A percentile compares a stretch with the other conserved stretches of the same genome.
phyloP scores from a whole-genome alignment of 2,113 vertebrate genomes.

The Myiozetetes cayanensis region DNA sequence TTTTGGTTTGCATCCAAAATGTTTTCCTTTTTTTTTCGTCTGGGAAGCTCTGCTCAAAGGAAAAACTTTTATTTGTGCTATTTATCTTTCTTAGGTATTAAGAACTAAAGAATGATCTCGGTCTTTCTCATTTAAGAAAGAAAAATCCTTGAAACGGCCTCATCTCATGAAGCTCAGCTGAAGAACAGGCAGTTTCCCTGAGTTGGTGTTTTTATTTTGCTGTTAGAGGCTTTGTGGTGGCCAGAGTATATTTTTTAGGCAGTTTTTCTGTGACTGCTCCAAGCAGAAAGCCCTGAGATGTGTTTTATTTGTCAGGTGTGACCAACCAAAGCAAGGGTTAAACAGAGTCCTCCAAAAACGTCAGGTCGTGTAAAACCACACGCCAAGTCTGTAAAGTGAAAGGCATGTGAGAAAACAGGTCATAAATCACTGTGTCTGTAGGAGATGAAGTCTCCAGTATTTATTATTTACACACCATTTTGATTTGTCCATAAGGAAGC shows the following conservation, averaged over 20 bases:
- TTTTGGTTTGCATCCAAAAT: neutral
- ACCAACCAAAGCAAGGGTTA: slow-evolving; percentile 33
- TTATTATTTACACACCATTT: neutral
- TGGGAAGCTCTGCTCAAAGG: neutral
- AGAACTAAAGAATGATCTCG: neutral
- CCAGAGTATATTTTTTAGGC: neutral
- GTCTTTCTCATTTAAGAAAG: neutral
- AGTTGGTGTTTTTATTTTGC: neutral
- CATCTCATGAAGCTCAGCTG: neutral
- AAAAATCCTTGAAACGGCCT: neutral
- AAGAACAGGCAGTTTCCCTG: neutral
- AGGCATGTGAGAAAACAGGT: slow-evolving; percentile 40
- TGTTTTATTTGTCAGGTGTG: neutral
- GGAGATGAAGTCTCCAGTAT: slow-evolving; percentile 30
- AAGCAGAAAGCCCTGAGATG: neutral
- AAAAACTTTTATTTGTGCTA: neutral
- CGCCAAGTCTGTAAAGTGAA: slow-evolving; percentile 2
- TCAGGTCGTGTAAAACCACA: slow-evolving; percentile 51
- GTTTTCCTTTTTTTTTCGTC: neutral
- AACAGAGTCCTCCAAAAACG: slow-evolving; percentile 43
- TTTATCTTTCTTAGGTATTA: neutral
- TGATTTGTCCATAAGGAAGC: neutral
- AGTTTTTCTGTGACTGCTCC: neutral
- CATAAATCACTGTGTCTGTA: slow-evolving; percentile 50
- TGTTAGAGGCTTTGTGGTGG: neutral